A percentile compares a stretch with the other conserved stretches of the same genome.
Conservation (phyloP, 1,140 invertebrate species). For the Diprion similis region DNA sequence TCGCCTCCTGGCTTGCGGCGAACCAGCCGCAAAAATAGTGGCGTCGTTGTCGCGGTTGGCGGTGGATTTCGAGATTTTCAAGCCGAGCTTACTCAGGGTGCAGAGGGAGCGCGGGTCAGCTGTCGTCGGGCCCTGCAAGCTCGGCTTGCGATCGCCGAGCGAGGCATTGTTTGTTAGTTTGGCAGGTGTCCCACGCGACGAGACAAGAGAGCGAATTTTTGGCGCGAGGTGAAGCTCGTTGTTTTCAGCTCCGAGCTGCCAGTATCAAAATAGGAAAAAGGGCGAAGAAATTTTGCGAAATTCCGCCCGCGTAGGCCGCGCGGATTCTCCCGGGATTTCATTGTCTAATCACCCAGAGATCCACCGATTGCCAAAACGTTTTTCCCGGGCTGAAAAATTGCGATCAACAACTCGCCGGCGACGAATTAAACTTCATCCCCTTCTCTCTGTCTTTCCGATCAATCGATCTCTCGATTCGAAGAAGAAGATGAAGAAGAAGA, state of each 20-base stretch:
- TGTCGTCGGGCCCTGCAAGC: background rate
- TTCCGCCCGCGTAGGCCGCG: too few relatives aligned
- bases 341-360: too few relatives aligned
- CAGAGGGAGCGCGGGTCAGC: background rate
- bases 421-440: too few relatives aligned
- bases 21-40: background rate
- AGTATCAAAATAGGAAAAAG: background rate
- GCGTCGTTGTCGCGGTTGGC: background rate
- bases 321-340: too few relatives aligned
- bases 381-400: too few relatives aligned
- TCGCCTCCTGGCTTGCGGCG: background rate
- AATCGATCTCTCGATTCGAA: too few relatives aligned
- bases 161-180: background rate
- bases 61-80: too few relatives aligned
- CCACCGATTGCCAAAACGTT: too few relatives aligned
- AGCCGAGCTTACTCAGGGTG: background rate
- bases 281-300: background rate
- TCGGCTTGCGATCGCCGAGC: background rate
- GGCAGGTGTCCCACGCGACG: background rate
- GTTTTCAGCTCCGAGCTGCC: background rate
- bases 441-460: too few relatives aligned
- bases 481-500: too few relatives aligned
- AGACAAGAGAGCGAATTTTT: background rate
- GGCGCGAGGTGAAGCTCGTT: background rate
- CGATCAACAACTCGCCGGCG: too few relatives aligned